Conservation (phyloP, 2,113 vertebrate genomes). For the Chaetura pelagica region DNA sequence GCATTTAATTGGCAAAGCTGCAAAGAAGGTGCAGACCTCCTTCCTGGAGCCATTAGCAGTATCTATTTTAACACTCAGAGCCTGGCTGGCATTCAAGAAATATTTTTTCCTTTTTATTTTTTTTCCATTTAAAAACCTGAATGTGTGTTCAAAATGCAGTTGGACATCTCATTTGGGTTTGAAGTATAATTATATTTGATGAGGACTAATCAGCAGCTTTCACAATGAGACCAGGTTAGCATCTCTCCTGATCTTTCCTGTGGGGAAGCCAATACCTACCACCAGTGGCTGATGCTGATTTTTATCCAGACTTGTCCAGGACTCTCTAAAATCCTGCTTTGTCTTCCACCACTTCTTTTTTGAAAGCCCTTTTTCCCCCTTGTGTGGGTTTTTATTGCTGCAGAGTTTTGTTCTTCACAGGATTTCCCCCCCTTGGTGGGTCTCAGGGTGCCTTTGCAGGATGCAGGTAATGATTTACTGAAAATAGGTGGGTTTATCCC, state of each 20-base stretch:
- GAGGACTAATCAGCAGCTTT: slow-evolving; percentile 59
- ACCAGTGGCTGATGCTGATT: background rate
- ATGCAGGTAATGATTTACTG: background rate
- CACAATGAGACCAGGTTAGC: background rate
- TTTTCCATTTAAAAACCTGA: background rate
- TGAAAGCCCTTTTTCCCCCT: background rate
- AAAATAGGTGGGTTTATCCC: background rate
- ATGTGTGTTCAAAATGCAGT: background rate
- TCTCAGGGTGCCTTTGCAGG: background rate
- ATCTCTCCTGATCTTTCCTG: background rate
- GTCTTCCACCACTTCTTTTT: background rate
- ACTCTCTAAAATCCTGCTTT: background rate
- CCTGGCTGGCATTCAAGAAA: background rate
- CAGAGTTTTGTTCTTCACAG: background rate
- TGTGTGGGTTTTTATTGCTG: background rate
- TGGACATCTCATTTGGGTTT: slow-evolving; percentile 35
- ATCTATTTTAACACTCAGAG: background rate
- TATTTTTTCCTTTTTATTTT: background rate
- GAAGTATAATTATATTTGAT: slow-evolving; percentile 54
- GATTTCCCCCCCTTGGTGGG: accelerated
- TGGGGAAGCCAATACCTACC: background rate
- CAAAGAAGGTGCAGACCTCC: background rate
- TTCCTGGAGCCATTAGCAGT: background rate
- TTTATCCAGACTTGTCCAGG: background rate
- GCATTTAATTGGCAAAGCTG: slow-evolving; percentile 28